A percentile compares a stretch with the other conserved stretches of the same genome.
Conservation (phyloP, 2,797 vertebrate genomes). For the Decapterus maruadsi region DNA sequence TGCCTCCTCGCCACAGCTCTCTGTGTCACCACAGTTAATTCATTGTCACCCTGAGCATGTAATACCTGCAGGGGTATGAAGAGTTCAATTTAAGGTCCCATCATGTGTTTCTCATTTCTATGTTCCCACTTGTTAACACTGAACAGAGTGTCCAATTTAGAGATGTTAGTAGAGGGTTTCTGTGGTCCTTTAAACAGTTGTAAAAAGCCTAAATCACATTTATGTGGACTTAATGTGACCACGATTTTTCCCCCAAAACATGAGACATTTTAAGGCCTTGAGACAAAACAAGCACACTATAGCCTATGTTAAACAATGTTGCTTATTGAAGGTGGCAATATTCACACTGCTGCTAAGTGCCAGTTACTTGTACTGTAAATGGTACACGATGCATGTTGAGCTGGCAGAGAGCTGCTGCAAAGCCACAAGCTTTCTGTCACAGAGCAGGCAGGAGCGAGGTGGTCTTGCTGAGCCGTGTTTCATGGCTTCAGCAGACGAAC, state of each 20-base stretch:
- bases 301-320: too few species aligned
- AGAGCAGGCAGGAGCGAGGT: background rate
- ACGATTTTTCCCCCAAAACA: too few species aligned
- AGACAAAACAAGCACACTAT: too few species aligned
- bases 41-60: conserved; percentile 47
- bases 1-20: conserved; percentile 34
- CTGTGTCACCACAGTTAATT: conserved; percentile 55
- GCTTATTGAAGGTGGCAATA: too few species aligned
- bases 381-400: background rate
- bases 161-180: background rate
- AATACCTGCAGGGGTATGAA: conserved; percentile 28
- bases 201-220: background rate
- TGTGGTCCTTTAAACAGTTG: too few species aligned
- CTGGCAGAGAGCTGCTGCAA: background rate
- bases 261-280: too few species aligned
- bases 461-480: conserved; percentile 14
- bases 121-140: conserved; percentile 19
- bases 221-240: too few species aligned
- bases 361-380: background rate
- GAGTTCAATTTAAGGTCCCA: conserved; percentile 41
- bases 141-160: conserved; percentile 12
- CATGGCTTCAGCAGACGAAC: conserved; percentile 22
- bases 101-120: conserved; percentile 38
- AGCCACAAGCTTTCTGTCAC: background rate
- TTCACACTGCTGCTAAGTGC: background rate